phyloP scores from a whole-genome alignment of 2,888 invertebrate species.

The Drosophila borborema region DNA sequence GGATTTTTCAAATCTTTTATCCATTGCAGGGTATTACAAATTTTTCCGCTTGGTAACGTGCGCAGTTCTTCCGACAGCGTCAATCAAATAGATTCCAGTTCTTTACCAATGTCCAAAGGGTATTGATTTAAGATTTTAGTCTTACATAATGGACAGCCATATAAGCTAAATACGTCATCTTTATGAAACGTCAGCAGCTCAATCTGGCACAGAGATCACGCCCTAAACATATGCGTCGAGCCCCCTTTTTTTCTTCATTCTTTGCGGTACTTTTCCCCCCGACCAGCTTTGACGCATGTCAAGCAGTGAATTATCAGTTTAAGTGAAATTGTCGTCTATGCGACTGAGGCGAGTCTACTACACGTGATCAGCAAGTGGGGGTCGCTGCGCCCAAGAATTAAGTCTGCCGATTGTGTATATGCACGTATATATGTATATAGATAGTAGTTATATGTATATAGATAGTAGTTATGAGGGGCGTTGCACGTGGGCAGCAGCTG shows the following conservation, averaged over 20 bases:
- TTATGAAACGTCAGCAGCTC: slow-evolving; percentile 6
- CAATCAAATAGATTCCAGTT: neutral
- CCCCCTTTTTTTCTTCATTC: slow-evolving; percentile 23
- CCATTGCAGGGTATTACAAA: slow-evolving; percentile 23
- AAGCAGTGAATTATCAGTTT: slow-evolving; percentile 33
- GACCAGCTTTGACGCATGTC: slow-evolving; percentile 10
- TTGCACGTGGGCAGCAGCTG: slow-evolving; percentile 61
- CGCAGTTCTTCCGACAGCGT: neutral
- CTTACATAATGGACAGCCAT: slow-evolving; percentile 20
- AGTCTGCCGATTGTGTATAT: slow-evolving; percentile 26
- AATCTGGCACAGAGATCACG: slow-evolving; percentile 18
- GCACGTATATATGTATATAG: neutral
- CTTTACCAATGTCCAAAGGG: slow-evolving; percentile 7
- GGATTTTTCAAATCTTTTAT: neutral
- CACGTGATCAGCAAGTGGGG: slow-evolving; percentile 43
- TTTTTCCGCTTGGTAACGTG: slow-evolving; percentile 31
- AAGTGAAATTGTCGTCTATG: neutral
- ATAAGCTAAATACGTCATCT: slow-evolving; percentile 12
- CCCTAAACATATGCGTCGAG: slow-evolving; percentile 21
- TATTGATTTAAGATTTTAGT: neutral
- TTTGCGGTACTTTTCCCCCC: slow-evolving; percentile 16
- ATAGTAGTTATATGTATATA: neutral
- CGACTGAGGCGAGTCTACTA: neutral
- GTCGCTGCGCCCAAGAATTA: neutral
- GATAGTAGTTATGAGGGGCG: slow-evolving; percentile 9